These are phyloP conservation scores for Drosophila nr. perissopoda DNA, from an alignment of 2,888 invertebrate genomes.

Conservation along the genomic window DNA sequence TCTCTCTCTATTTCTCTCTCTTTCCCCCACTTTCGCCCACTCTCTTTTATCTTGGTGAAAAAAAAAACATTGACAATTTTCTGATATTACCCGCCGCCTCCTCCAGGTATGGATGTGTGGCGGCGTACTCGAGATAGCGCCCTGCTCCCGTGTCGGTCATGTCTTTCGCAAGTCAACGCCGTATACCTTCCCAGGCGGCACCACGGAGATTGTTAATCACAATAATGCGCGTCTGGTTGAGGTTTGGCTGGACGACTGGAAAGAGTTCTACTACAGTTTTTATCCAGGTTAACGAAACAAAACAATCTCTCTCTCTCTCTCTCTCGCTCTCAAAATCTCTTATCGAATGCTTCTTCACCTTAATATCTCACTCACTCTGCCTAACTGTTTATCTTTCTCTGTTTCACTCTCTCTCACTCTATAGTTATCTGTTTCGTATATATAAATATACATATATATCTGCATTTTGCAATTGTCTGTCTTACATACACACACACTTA, in stretches of 20 bases:
- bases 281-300: constrained; percentile 92
- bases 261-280: constrained; percentile 99
- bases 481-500: constrained; percentile 37
- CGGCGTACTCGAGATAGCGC: constrained; percentile 96
- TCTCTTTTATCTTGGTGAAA: constrained; percentile 4
- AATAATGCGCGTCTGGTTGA: constrained; percentile 99
- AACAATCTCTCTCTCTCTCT: constrained; percentile 17
- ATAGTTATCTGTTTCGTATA: constrained; percentile 59
- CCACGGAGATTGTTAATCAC: constrained; percentile 98
- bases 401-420: constrained; percentile 35
- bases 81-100: constrained; percentile 57
- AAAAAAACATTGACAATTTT: constrained; percentile 14
- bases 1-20: constrained; percentile 49
- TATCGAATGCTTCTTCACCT: constrained; percentile 69
- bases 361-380: constrained; percentile 36
- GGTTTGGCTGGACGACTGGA: constrained; percentile 99
- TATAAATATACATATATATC: constrained; percentile 42
- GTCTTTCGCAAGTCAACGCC: constrained; percentile 99
- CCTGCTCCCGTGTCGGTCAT: constrained; percentile 98
- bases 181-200: constrained; percentile 99
- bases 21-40: neutral
- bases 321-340: constrained; percentile 20
- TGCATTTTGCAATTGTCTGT: constrained; percentile 71
- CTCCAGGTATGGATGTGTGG: constrained; percentile 98
- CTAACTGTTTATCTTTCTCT: constrained; percentile 38